These are phyloP conservation scores for Hyperoplus lanceolatus DNA, from an alignment of 2,797 vertebrate genomes.

Conservation along the genomic window DNA sequence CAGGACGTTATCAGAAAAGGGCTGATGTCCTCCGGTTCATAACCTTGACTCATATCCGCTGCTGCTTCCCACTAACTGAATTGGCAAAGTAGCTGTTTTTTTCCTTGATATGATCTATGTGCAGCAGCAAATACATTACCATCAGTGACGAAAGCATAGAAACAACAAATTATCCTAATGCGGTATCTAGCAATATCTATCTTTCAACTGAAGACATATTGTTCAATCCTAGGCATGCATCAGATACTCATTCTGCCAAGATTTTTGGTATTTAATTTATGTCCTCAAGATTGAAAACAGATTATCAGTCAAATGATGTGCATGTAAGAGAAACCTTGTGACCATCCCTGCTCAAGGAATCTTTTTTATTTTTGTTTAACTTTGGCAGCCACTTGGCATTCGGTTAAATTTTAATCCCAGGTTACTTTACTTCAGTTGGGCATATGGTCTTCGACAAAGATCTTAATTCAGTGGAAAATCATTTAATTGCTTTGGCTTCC, in stretches of 20 bases:
- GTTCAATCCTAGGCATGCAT: background rate
- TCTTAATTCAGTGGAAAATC: conserved; percentile 77
- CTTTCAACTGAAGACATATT: conserved; percentile 11
- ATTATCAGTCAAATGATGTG: conserved; percentile 26
- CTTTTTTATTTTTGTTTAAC: conserved; percentile 37
- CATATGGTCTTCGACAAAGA: conserved; percentile 51
- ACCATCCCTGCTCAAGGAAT: conserved; percentile 38
- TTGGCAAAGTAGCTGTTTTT: conserved; percentile 56
- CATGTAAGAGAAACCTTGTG: conserved; percentile 32
- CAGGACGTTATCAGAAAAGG: conserved; percentile 65
- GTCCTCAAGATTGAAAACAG: conserved; percentile 29
- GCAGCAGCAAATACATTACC: conserved; percentile 25
- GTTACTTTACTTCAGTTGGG: conserved; percentile 54
- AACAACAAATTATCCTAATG: conserved; percentile 16
- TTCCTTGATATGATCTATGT: conserved; percentile 60
- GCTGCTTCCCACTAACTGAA: conserved; percentile 73
- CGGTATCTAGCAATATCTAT: background rate
- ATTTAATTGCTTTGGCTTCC: conserved; percentile 74
- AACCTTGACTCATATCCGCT: conserved; percentile 74
- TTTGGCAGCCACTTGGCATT: conserved; percentile 27
- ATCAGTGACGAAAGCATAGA: conserved; percentile 22
- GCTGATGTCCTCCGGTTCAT: conserved; percentile 74
- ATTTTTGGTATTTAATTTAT: conserved; percentile 33
- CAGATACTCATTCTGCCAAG: background rate
- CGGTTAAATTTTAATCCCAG: conserved; percentile 55